phyloP scores from a whole-genome alignment of 2,888 invertebrate genomes.

The Mimas tiliae region DNA sequence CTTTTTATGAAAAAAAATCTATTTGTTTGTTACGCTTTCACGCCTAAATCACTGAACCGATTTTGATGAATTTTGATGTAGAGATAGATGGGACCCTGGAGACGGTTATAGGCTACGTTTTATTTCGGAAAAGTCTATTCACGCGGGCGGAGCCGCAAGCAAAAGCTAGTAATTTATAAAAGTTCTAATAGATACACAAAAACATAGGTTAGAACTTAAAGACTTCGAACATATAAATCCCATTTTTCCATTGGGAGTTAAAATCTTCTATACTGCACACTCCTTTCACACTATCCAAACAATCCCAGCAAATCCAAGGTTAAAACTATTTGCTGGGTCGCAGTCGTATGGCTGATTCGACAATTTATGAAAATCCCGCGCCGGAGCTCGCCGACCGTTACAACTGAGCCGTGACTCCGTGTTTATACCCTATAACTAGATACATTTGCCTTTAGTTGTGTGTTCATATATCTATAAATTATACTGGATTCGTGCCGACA shows the following conservation, averaged over 20 bases:
- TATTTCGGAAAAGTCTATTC: no score
- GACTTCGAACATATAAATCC: no score
- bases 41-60: no score
- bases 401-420: slow-evolving; percentile 28
- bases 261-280: not conserved
- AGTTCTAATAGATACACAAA: no score
- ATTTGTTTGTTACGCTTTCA: no score
- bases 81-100: no score
- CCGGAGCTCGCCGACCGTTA: slow-evolving; percentile 25
- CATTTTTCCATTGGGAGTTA: not conserved
- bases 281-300: not conserved
- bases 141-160: no score
- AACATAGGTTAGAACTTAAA: no score
- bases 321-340: slow-evolving; percentile 26
- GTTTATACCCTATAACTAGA: slow-evolving; percentile 20
- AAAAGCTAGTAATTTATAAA: no score
- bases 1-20: no score
- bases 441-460: slow-evolving; percentile 15
- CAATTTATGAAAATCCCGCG: slow-evolving; percentile 31
- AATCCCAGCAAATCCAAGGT: slow-evolving; percentile 20
- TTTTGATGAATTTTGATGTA: no score
- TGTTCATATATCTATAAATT: slow-evolving; percentile 21
- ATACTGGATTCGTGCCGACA: not conserved
- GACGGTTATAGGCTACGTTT: no score
- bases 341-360: slow-evolving; percentile 29